A percentile compares a stretch with the other conserved stretches of the same genome.
Evolutionary conservation across 2,113 vertebrate species (phyloP).

Genomic region (Corythornis madagascariensis): DNA sequence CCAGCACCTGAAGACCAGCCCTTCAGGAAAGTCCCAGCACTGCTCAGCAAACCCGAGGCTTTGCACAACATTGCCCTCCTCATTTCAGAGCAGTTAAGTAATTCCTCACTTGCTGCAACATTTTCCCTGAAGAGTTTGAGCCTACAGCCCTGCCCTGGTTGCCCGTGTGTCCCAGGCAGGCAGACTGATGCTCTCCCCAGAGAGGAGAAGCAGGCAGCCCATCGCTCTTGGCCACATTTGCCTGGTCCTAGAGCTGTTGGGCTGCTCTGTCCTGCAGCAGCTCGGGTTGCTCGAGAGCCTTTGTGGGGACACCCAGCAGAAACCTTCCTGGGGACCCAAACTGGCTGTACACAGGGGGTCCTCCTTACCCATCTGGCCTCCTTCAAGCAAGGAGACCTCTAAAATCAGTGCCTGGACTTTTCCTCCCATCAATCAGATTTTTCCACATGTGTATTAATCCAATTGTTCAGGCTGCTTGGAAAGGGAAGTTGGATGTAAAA

Average conservation of each 20-base stretch:
- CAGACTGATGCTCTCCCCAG: fast-evolving
- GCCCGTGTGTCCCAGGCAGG: fast-evolving
- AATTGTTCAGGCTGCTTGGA: background rate
- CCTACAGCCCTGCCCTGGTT: background rate
- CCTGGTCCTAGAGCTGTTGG: background rate
- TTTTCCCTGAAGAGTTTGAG: background rate
- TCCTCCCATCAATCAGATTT: background rate
- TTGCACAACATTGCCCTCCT: background rate
- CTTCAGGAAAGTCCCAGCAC: background rate
- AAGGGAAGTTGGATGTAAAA: background rate
- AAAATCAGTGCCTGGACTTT: background rate
- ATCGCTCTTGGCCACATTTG: background rate
- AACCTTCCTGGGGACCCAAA: background rate
- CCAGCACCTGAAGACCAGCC: background rate
- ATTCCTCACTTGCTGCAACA: background rate
- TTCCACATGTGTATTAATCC: background rate
- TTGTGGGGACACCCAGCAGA: background rate
- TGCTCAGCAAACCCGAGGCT: background rate
- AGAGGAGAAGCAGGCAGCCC: background rate
- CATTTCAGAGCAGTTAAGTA: background rate
- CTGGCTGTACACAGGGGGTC: fast-evolving
- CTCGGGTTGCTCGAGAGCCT: background rate
- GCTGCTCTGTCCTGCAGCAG: fast-evolving
- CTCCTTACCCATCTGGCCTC: background rate
- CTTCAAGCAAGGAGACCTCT: background rate